Evolutionary conservation across 2,888 invertebrate genomes (phyloP), one percentile per base, ranked within the genome.

Genomic region (Eugnorisma glareosa): DNA sequence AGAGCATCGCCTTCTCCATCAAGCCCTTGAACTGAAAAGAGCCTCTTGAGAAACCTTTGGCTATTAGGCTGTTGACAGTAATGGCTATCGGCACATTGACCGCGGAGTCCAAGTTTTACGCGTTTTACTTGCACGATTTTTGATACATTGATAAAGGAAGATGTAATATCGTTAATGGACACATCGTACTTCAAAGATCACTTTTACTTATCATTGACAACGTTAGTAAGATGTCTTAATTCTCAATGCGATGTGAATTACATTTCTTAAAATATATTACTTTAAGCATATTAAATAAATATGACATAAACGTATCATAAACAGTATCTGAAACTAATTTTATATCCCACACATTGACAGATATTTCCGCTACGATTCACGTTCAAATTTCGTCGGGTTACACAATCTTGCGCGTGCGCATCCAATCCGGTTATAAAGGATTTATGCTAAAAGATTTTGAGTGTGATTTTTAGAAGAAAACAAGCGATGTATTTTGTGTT

Each of bases 1-100:
- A 81, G 66, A 67, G 81, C n/a, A 54, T n/a, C 66, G 43, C 51
- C 48, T 81, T 48, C n/a, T 15, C n/a, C 67, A 67, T 81, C 45
- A 75, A 75, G 3, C 54, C 40, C 81, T 81, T 75, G 67, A 68
- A 24, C 51, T 11, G n/a, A 37, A 48, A 63, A 48, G 54, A 48
- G 48, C 28, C 37, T n/a, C 75, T 81, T 24, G 61, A 79, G 11
- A 5, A 7, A 2, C 67, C 59, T 54, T 67, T 51, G 48, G 61
- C 63, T 67, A 81, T 81, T 67, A 67, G 21, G 67, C 37, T n/a
- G 45, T 80, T 73, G 73, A 80, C 59, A 54, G 31, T 67, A 45
- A 79, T 79, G 35, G 66, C 51, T 73, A 61, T 63, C 18, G 81
- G 11, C 31, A 67, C 18, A 67, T 54, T 81, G 8, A 35, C 18